Evolutionary conservation across 2,113 vertebrate species (phyloP), one percentile per base, ranked within the genome.

Genomic region (Scatophagus argus): DNA sequence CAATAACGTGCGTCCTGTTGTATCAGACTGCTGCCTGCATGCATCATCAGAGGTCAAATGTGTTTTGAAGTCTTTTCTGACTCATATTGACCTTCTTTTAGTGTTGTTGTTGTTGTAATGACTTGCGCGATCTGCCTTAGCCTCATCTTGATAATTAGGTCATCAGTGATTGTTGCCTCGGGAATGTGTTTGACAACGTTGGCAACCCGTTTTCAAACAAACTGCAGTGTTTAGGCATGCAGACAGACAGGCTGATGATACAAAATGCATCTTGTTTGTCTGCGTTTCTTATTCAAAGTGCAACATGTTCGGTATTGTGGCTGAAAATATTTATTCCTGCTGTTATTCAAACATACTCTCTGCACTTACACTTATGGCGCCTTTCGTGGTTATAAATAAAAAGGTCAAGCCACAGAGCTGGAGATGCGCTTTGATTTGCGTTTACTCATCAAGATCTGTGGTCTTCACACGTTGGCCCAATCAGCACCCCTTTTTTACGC

Each of bases 401-500:
- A 54, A 61, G 70, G 46, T 82, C 65, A 64, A 51, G 29, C 32
- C 47, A 7, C 46, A 10, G 46, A 46, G 70, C 54, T 29, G 25
- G 21, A 49, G 36, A 8, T 19, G 32, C 61, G 3, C 36, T 60
- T 34, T 61, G 64, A 82, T 75, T 79, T 59, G 71, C 68, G 68
- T 78, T 74, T n/a, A 27, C 64, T 41, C 64, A n/a, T n/a, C n/a
- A n/a, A 66, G 25, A 74, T 47, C 66, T 64, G 14, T 76, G 79
- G 61, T 59, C 69, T 56, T 41, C 38, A 31, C 74, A 14, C 43
- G 0, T 8, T 10, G 12, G 21, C 47, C 43, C 14, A 17, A 9
- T 47, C 34, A 44, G 41, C 16, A 6, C 38, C 12, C 4, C 3
- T 29, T n/a, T 49, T 51, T 14, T 9, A 2, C 34, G 64, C 17